Base-by-base conservation (phyloP, 2,888 invertebrate species). In the Eupithecia dodoneata region DNA sequence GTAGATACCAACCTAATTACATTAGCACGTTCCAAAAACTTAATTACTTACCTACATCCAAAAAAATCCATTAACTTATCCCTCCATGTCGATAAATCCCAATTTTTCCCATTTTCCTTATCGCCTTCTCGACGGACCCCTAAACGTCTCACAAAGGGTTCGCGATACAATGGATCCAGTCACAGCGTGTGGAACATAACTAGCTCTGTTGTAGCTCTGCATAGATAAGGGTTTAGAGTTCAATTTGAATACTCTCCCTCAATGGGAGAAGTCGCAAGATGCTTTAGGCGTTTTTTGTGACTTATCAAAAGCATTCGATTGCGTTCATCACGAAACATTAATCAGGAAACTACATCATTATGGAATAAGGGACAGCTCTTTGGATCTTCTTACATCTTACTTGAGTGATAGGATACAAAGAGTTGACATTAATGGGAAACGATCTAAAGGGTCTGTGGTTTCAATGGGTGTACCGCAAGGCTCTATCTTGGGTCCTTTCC, bases 81-180 rank as follows among this genome's bases (percentile, higher is more conserved):
- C 77, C 77, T 69, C 74, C 30, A 78, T 77, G 73, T 82, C 81
- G 81, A 83, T 83, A 82, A 83, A 83, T 80, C 81, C 75, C 80
- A 80, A 79, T 80, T 79, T 83, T 81, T 78, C 76, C 76, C 76
- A 80, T 83, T 84, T 83, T 83, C 81, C 82, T 81, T 82, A 83
- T 83, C 82, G 83, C 79, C 78, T 78, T 80, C 76, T 77, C 79
- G 76, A 79, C 82, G 81, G 79, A 80, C 74, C 83, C 82, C 82
- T 83, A 81, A 80, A 79, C 79, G 81, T 77, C 76, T 80, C 81
- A 88, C 86, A 88, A 88, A 89, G 89, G 88, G 89, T 85, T 88
- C 84, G 84, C 79, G 78, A 77, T 85, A 88, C 86, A 87, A 87
- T 87, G 83, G 83, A 81, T 82, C 82, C n/a, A 45, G 72, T 49